Evolutionary conservation across 2,797 vertebrate genomes (phyloP).

Genomic region (Acanthopagrus latus): DNA sequence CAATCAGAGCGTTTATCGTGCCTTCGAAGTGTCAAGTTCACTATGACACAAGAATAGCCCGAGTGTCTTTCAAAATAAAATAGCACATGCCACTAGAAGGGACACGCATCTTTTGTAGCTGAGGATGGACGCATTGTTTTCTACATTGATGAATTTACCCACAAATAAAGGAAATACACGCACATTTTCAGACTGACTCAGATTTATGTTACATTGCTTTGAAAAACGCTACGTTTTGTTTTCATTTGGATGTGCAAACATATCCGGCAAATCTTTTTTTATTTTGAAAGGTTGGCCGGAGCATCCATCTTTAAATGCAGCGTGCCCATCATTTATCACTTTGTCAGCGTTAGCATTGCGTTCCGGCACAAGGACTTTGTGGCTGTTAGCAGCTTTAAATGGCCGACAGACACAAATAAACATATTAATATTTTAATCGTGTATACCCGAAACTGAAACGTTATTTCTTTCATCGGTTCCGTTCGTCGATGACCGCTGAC

Average conservation of each 20-base stretch:
- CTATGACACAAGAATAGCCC: not conserved
- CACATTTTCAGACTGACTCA: not conserved
- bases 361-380: not conserved
- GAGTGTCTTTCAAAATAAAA: slow-evolving; percentile 5
- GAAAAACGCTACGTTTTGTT: not conserved
- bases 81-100: not conserved
- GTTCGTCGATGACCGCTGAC: not conserved
- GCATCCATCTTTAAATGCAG: accelerated
- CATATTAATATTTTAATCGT: accelerated
- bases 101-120: not conserved
- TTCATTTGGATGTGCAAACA: too few relatives aligned
- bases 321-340: accelerated
- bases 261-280: not conserved
- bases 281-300: slow-evolving; percentile 41
- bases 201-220: not conserved
- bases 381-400: accelerated
- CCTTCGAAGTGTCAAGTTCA: accelerated
- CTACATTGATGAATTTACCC: not conserved
- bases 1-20: slow-evolving; percentile 20
- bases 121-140: too few relatives aligned
- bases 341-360: not conserved
- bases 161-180: not conserved
- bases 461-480: not conserved
- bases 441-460: not conserved
- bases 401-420: not conserved